Evolutionary conservation across 1,140 invertebrate species (phyloP).

Genomic region (Neodiprion pinetum): DNA sequence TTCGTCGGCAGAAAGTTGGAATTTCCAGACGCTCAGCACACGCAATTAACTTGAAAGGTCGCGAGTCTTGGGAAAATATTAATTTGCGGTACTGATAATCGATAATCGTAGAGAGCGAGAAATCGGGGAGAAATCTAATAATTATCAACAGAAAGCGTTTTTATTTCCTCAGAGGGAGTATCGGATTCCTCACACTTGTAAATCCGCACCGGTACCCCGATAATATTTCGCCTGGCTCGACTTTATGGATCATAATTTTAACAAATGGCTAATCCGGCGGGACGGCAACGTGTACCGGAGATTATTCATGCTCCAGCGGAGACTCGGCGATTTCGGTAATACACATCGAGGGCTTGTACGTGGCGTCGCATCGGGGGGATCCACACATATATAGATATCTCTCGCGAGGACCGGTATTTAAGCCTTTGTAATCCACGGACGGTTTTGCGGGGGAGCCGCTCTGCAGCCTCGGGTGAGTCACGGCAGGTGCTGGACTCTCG

Average conservation of each 20-base stretch:
- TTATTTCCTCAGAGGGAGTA: too few species aligned
- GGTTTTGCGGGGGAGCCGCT: conserved; percentile 53
- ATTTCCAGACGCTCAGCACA: too few species aligned
- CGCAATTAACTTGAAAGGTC: too few species aligned
- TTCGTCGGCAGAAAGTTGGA: too few species aligned
- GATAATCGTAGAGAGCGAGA: too few species aligned
- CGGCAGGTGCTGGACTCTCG: conserved; percentile 45
- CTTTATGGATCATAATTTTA: conserved; percentile 41
- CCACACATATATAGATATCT: conserved; percentile 32
- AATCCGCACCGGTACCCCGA: too few species aligned
- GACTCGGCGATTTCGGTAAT: conserved; percentile 15
- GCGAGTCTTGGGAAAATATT: too few species aligned
- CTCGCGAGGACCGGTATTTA: conserved; percentile 47
- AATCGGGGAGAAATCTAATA: too few species aligned
- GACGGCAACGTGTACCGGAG: conserved; percentile 20
- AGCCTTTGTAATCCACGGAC: conserved; percentile 53
- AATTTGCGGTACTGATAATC: too few species aligned
- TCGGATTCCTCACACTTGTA: too few species aligned
- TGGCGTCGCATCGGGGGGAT: too few species aligned
- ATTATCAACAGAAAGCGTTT: too few species aligned
- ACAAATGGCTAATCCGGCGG: conserved; percentile 41
- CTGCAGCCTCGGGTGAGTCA: conserved; percentile 47
- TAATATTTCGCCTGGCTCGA: neutral
- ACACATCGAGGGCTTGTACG: neutral
- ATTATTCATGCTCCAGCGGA: conserved; percentile 27